A percentile compares a stretch with the other conserved stretches of the same genome.
Conservation (phyloP, 2,113 vertebrate genomes). For the Apaloderma vittatum region DNA sequence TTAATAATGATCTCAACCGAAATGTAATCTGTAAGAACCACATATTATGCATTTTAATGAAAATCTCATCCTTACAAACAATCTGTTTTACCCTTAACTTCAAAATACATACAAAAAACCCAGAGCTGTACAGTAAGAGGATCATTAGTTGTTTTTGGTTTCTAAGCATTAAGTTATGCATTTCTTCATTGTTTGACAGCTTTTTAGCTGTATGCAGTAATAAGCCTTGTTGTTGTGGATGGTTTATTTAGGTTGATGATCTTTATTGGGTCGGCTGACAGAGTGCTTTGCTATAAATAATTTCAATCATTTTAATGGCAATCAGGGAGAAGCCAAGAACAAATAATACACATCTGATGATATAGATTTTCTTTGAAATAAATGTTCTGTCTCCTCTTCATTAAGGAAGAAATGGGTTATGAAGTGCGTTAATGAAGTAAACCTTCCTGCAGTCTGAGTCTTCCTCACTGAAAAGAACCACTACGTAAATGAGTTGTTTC, state of each 20-base stretch:
- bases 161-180: neutral
- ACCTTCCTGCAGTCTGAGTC: neutral
- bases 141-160: neutral
- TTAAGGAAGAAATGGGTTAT: slow-evolving; percentile 20
- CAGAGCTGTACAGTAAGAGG: neutral
- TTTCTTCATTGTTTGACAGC: neutral
- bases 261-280: neutral
- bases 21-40: neutral
- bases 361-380: neutral
- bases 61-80: neutral
- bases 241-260: neutral
- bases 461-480: neutral
- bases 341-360: slow-evolving; percentile 6
- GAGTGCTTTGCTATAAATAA: neutral
- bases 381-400: neutral
- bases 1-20: neutral
- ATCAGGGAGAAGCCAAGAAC: neutral
- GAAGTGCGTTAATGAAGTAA: slow-evolving; percentile 26
- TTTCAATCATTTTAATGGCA: slow-evolving; percentile 1
- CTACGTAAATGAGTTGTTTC: neutral
- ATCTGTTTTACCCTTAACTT: neutral
- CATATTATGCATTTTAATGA: neutral
- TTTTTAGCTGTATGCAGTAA: neutral
- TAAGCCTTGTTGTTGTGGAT: neutral
- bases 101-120: neutral